Conservation (phyloP, 2,888 invertebrate species). For the Cartodere bifasciata region DNA sequence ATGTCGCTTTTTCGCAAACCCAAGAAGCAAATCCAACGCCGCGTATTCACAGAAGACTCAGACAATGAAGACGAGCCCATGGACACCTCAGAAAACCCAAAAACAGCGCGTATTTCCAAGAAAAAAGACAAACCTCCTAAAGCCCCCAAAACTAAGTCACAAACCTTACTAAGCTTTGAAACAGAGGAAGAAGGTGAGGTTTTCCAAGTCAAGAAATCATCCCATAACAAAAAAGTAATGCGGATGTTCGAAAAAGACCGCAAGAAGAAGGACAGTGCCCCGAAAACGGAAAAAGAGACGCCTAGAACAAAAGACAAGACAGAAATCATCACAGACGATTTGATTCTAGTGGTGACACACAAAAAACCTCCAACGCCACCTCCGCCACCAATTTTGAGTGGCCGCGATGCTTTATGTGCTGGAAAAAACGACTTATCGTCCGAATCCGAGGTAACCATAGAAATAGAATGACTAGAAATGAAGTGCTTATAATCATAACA, state of each 20-base stretch:
- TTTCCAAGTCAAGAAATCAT: conserved; percentile 92
- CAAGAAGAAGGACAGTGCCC: conserved; percentile 45
- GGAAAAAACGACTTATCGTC: conserved; percentile 52
- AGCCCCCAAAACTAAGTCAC: conserved; percentile 39
- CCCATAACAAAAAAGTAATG: conserved; percentile 81
- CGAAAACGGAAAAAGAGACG: conserved; percentile 28
- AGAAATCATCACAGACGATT: conserved; percentile 57
- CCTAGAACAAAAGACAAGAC: conserved; percentile 38
- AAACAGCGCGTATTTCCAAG: conserved; percentile 10
- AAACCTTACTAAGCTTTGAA: conserved; percentile 69
- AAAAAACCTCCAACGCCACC: conserved; percentile 28
- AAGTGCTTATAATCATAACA: too few species aligned
- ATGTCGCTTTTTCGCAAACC: conserved; percentile 86
- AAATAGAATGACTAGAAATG: too few species aligned
- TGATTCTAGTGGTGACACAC: conserved; percentile 42
- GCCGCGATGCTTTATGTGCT: conserved; percentile 71
- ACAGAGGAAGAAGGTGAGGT: conserved; percentile 72
- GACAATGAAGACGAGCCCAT: conserved; percentile 49
- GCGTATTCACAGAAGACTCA: conserved; percentile 55
- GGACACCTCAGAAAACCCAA: conserved; percentile 28
- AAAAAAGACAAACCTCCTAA: conserved; percentile 30
- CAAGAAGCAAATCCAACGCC: conserved; percentile 66
- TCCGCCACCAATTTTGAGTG: conserved; percentile 49
- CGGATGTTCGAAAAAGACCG: conserved; percentile 72
- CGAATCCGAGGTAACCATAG: conserved; percentile 54